phyloP scores from a whole-genome alignment of 2,888 invertebrate species.

The Conomelus anceps region DNA sequence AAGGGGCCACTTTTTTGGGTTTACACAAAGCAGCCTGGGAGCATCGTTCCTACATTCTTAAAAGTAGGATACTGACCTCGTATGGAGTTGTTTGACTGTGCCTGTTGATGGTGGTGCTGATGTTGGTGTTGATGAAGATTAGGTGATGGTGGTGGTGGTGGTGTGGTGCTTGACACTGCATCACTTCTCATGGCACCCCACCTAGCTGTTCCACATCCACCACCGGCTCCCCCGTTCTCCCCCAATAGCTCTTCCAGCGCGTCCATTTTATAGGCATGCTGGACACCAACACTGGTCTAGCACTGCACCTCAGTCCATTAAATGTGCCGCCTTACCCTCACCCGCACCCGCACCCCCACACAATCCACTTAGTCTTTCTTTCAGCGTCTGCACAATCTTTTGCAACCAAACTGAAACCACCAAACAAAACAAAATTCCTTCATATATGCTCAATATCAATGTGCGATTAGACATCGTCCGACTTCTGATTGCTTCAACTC shows the following conservation, averaged over 20 bases:
- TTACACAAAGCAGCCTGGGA: not conserved
- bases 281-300: constrained; percentile 3
- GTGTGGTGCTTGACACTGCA: constrained; percentile 52
- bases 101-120: constrained; percentile 42
- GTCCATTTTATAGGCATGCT: constrained; percentile 43
- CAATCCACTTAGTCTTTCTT: constrained; percentile 20
- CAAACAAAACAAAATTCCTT: not conserved
- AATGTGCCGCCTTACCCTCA: not conserved
- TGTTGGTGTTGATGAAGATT: constrained; percentile 35
- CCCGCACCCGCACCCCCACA: constrained; percentile 19
- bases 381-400: not conserved
- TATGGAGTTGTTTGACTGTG: constrained; percentile 54
- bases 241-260: constrained; percentile 45
- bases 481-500: too few species aligned
- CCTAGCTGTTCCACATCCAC: constrained; percentile 38
- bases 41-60: not conserved
- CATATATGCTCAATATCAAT: not conserved
- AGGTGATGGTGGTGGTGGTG: constrained; percentile 51
- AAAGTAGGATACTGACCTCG: constrained; percentile 47
- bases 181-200: constrained; percentile 28
- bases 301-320: constrained; percentile 38
- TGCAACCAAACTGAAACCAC: too few species aligned
- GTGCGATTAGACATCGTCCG: too few species aligned
- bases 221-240: constrained; percentile 37
- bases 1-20: too few species aligned